A percentile compares a stretch with the other conserved stretches of the same genome.
Conservation (phyloP, 2,113 vertebrate genomes). For the Eptatretus burgeri region DNA sequence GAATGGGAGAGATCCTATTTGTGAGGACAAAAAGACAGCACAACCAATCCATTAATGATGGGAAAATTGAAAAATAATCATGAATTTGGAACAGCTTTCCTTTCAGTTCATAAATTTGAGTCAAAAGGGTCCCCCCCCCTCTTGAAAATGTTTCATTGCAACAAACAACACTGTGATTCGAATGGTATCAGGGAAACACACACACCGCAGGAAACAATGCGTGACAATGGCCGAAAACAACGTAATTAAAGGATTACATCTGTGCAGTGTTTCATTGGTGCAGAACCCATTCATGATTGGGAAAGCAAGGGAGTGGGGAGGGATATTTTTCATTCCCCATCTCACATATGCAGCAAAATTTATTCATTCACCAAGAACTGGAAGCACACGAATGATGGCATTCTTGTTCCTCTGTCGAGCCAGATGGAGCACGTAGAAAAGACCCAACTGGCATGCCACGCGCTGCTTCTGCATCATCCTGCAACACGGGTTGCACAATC, state of each 20-base stretch:
- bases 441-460: slow-evolving; percentile 72
- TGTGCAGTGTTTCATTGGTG: not conserved
- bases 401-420: slow-evolving; percentile 82
- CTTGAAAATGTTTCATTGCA: too few relatives aligned
- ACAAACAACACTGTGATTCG: too few relatives aligned
- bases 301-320: not conserved
- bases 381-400: slow-evolving; percentile 51
- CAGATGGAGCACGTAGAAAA: slow-evolving; percentile 71
- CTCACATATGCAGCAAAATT: not conserved
- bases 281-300: not conserved
- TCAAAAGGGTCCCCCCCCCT: too few relatives aligned
- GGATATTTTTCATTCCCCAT: not conserved
- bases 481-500: not conserved
- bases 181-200: too few relatives aligned
- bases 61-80: not conserved
- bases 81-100: not conserved
- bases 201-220: too few relatives aligned
- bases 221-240: too few relatives aligned
- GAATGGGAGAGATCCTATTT: not conserved
- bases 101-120: too few relatives aligned
- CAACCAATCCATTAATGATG: not conserved
- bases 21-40: not conserved
- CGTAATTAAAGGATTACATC: too few relatives aligned
- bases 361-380: slow-evolving; percentile 32
- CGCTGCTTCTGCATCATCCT: slow-evolving; percentile 71